Evolutionary conservation across 1,140 invertebrate species (phyloP).

Genomic region (Cherax quadricarinatus): DNA sequence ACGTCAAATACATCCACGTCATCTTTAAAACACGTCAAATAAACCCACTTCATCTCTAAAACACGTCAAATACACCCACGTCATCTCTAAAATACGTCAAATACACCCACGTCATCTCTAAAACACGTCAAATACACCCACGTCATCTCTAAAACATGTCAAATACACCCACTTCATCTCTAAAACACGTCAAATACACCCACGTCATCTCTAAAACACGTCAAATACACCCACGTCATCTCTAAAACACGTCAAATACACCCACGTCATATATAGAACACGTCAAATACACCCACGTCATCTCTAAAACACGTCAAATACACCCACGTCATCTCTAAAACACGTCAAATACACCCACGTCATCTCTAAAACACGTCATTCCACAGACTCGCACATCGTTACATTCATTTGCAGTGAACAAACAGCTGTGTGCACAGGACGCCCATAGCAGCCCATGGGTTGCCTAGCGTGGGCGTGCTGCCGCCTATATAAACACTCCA

Average conservation of each 20-base stretch:
- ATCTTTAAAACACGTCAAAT: too few species aligned
- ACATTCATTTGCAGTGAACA: constrained; percentile 15
- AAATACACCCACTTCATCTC: background rate
- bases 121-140: too few species aligned
- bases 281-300: background rate
- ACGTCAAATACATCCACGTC: too few species aligned
- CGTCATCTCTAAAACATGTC: background rate
- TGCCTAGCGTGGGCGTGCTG: background rate
- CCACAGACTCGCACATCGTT: constrained; percentile 8
- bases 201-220: too few species aligned
- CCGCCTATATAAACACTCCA: background rate
- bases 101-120: too few species aligned
- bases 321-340: too few species aligned
- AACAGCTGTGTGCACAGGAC: background rate
- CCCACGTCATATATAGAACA: background rate
- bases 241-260: background rate
- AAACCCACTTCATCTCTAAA: too few species aligned
- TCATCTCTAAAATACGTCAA: too few species aligned
- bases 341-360: too few species aligned
- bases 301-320: background rate
- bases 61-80: too few species aligned
- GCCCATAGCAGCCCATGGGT: background rate
- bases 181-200: background rate
- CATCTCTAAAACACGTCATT: background rate
- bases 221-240: too few species aligned